Evolutionary conservation across 1,140 invertebrate species (phyloP).

Genomic region (Pseudachorutes palmiensis): DNA sequence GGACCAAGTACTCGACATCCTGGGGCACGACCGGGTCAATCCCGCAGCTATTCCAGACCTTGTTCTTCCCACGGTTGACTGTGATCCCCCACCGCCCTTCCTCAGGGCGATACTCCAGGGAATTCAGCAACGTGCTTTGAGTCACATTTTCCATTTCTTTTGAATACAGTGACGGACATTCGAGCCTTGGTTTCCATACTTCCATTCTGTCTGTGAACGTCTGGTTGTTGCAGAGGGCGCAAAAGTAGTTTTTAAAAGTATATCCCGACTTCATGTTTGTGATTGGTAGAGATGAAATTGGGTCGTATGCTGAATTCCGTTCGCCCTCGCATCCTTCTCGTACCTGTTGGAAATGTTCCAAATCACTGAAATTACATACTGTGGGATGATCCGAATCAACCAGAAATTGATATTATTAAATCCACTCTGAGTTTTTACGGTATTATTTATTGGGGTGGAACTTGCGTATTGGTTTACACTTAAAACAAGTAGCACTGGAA

Average conservation of each 20-base stretch:
- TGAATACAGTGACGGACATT: conserved; percentile 41
- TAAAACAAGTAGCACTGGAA: no score
- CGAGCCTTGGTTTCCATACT: conserved; percentile 45
- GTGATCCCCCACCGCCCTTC: conserved; percentile 40
- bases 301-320: conserved; percentile 40
- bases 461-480: no score
- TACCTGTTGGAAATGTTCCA: no score
- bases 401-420: not conserved
- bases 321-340: conserved; percentile 38
- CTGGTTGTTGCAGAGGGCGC: conserved; percentile 49
- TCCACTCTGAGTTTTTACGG: no score
- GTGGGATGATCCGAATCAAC: conserved; percentile 11
- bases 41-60: conserved; percentile 39
- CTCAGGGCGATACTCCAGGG: conserved; percentile 38
- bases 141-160: conserved; percentile 34
- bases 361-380: conserved; percentile 5
- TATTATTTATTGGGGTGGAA: no score
- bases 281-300: conserved; percentile 45
- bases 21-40: conserved; percentile 41
- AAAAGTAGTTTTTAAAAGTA: conserved; percentile 52
- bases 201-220: conserved; percentile 33
- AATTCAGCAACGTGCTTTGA: conserved; percentile 26
- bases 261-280: conserved; percentile 44
- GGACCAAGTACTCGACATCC: conserved; percentile 39
- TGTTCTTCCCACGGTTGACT: conserved; percentile 27